These are phyloP conservation scores for Tipula vernalis DNA, from an alignment of 2,888 invertebrate genomes.

Conservation along the genomic window DNA sequence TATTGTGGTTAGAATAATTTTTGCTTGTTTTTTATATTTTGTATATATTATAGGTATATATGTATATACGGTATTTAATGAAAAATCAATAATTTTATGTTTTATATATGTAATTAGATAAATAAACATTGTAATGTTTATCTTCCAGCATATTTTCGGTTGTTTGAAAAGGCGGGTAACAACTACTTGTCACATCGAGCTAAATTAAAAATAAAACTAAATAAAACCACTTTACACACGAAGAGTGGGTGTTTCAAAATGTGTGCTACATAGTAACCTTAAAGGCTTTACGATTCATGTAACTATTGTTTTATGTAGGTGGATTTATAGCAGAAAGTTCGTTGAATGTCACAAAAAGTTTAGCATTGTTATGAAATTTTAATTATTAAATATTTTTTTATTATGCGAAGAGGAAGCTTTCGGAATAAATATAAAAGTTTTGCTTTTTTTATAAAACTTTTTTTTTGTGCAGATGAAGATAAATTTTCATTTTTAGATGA, in stretches of 20 bases:
- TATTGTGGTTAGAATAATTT: neutral
- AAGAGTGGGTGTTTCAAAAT: neutral
- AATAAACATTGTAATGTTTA: neutral
- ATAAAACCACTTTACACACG: neutral
- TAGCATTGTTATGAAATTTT: conserved; percentile 4
- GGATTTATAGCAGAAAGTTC: neutral
- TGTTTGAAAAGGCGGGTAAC: neutral
- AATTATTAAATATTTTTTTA: neutral
- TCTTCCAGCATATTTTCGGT: neutral
- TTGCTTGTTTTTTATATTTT: neutral
- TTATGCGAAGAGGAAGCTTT: neutral
- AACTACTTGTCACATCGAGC: neutral
- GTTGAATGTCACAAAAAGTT: neutral
- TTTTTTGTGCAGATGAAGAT: neutral
- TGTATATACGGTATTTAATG: neutral
- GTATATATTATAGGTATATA: too few relatives aligned
- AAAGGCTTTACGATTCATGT: neutral
- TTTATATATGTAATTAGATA: neutral
- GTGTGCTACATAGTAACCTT: neutral
- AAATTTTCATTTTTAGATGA: neutral
- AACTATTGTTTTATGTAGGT: neutral
- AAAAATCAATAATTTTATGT: neutral
- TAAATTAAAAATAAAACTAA: neutral
- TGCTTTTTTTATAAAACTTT: neutral
- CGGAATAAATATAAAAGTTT: neutral